phyloP scores from a whole-genome alignment of 23 tunicate genomes.

The Styela plicata region DNA sequence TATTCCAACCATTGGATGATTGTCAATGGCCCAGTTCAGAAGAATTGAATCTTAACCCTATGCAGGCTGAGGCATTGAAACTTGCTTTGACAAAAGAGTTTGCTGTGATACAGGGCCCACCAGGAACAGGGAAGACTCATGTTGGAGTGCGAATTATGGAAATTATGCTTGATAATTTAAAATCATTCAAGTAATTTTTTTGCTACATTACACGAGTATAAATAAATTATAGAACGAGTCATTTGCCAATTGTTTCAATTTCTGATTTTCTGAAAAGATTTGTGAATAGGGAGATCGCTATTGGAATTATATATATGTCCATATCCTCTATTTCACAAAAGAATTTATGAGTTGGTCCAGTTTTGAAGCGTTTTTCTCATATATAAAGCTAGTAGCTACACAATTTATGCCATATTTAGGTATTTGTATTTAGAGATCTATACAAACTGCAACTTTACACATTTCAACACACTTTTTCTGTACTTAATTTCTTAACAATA shows the following conservation, averaged over 20 bases:
- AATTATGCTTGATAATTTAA: constrained; percentile 43
- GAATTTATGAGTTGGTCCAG: too few species aligned
- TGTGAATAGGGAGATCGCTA: too few species aligned
- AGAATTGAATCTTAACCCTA: constrained; percentile 33
- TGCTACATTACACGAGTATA: neutral
- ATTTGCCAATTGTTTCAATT: neutral
- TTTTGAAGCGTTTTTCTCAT: too few species aligned
- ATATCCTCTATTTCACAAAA: neutral
- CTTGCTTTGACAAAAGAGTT: constrained; percentile 65
- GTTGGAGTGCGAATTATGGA: constrained; percentile 65
- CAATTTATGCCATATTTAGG: too few species aligned
- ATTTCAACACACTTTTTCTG: too few species aligned
- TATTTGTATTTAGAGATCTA: too few species aligned
- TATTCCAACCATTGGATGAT: constrained; percentile 19
- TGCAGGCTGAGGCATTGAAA: constrained; percentile 57
- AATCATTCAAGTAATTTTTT: neutral
- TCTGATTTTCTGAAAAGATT: too few species aligned
- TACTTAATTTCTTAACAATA: too few species aligned
- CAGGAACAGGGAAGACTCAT: constrained; percentile 90
- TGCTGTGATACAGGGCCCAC: constrained; percentile 86
- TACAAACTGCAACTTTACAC: too few species aligned
- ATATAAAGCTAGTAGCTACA: too few species aligned
- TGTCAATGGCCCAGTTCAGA: constrained; percentile 42
- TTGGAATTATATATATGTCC: too few species aligned
- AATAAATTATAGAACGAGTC: neutral